Evolutionary conservation across 2,797 vertebrate genomes (phyloP), one percentile per base, ranked within the genome.

Genomic region (Syngnathus acus): DNA sequence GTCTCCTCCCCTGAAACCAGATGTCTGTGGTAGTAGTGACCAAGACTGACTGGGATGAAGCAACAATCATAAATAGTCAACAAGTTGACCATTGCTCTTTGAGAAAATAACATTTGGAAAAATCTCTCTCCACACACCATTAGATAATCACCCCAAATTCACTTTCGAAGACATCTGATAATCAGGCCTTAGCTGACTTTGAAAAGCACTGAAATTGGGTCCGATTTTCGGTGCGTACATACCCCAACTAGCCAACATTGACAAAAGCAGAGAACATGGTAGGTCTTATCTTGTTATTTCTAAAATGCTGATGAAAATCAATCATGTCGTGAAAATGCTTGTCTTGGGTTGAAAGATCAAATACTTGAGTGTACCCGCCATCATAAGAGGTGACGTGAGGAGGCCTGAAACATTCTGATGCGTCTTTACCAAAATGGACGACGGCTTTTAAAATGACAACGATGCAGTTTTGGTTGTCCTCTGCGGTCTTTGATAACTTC

Each of bases 401-500:
- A 14, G 10, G 2, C 60, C n/a, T 62, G 60, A 62, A 62, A 45
- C 60, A 45, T 62, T 62, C 60, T 42, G 45, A 45, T 14, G 13
- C 45, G 60, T 62, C 40, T 45, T 45, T 42, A 40, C 21, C 21
- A 26, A 62, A 62, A 23, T 4, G 42, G 60, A 62, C 4, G 42
- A 26, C 21, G 13, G 1, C 2, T 62, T 62, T 62, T 8, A 23
- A 62, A 6, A 7, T 3, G n/a, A 62, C 10, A 1, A 16, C 54
- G 23, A 26, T 55, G 26, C 32, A 57, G 5, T 57, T 57, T 32
- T 57, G 13, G 6, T 32, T 37, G 13, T 57, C 1, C 14, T 57
- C 2, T 16, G 13, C 14, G 1, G 26, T 32, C 5, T 7, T 17
- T 57, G 54, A 55, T 26, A 9, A 26, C 17, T 57, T 32, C 37